Base-by-base conservation (phyloP, 2,113 vertebrate genomes). In the Atlantisia rogersi region DNA sequence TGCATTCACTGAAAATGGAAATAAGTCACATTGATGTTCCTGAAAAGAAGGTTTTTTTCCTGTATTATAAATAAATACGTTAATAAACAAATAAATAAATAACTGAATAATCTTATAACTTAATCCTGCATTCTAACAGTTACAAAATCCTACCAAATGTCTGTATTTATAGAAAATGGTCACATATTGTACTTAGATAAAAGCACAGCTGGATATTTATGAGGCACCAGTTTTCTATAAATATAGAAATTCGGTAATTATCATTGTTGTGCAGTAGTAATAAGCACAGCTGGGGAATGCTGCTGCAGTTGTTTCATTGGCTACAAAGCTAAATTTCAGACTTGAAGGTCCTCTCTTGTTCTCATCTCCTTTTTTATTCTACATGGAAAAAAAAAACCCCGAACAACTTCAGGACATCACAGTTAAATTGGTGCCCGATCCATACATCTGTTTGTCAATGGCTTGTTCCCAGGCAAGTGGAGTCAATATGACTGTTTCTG, bases 231-330 rank as follows among this genome's bases (percentile, higher is more conserved):
- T 88, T 97, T 95, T 96, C 53, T 91, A 93, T 88, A 96, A 96
- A 97, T 94, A 88, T 10, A 96, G 75, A 95, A 92, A 92, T 92
- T 81, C 4, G 4, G 39, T 92, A 96, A 93, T 96, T 94, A 83
- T 81, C 85, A 88, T 56, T 81, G 85, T 71, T 84, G 53, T 29
- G 35, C 73, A 64, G 37, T 56, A 50, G 48, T 62, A 84, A 84
- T 88, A 94, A 90, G 62, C 86, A 76, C 90, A 95, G 86, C 88
- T 97, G 88, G 64, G 64, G 32, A 90, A 83, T 68, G 32, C 2
- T 92, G 56, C n/a, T 91, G 63, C 56, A 70, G 24, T 69, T 86
- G 18, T 88, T 94, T 88, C 75, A 81, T 81, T 81, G 64, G 20
- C 42, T 93, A 35, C 29, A 71, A 91, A 84, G 26, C 42, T 75